A percentile compares a stretch with the other conserved stretches of the same genome.
These are phyloP conservation scores for Lottia scabra DNA, from an alignment of 2,888 invertebrate genomes.

Conservation along the genomic window DNA sequence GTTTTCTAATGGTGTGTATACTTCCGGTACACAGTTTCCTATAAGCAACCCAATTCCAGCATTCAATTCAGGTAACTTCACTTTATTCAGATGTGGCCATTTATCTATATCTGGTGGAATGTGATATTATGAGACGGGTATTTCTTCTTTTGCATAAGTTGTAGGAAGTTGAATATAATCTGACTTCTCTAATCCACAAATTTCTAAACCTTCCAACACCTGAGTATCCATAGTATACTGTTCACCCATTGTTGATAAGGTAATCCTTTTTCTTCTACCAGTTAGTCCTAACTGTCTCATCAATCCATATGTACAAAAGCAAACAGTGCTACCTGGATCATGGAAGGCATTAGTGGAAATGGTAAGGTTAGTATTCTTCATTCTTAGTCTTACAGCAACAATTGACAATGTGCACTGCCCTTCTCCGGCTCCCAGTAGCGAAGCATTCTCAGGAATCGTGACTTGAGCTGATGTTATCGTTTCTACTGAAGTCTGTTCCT, in stretches of 20 bases:
- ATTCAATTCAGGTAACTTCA: neutral
- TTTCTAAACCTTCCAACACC: neutral
- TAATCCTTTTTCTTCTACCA: slow-evolving; percentile 11
- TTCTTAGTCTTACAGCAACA: slow-evolving; percentile 14
- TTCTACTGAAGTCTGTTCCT: too few relatives aligned
- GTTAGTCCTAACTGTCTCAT: neutral
- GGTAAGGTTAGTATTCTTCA: neutral
- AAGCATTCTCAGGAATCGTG: too few relatives aligned
- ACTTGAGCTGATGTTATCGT: too few relatives aligned
- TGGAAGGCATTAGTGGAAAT: slow-evolving; percentile 17
- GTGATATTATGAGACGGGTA: neutral
- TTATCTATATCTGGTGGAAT: neutral
- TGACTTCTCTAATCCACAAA: neutral
- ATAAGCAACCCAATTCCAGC: neutral
- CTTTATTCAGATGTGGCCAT: neutral
- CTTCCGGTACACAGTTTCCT: neutral
- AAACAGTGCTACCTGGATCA: slow-evolving; percentile 17
- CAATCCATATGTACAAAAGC: slow-evolving; percentile 12
- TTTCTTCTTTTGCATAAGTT: neutral
- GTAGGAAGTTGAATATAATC: neutral
- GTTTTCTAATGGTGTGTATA: neutral
- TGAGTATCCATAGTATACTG: neutral
- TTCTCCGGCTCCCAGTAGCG: too few relatives aligned
- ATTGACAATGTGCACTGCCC: slow-evolving; percentile 18
- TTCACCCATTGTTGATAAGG: slow-evolving; percentile 12